Evolutionary conservation across 2,888 invertebrate species (phyloP).

Genomic region (Lordiphosa andalusiaca): DNA sequence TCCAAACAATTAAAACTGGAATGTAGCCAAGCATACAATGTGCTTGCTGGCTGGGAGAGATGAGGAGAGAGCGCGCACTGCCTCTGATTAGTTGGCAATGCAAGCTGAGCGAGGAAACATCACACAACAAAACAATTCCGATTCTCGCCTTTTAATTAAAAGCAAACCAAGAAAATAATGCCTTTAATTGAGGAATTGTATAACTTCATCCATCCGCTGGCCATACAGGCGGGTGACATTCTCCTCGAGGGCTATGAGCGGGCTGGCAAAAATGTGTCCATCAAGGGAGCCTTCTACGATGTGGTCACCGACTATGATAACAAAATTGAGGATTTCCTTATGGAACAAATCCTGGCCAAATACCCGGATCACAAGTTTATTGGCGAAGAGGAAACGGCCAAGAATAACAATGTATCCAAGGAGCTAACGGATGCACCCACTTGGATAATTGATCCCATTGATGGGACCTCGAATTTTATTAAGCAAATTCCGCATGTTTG

Average conservation of each 20-base stretch:
- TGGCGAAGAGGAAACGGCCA: slow-evolving; percentile 86
- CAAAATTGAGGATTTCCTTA: slow-evolving; percentile 87
- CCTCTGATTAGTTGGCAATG: slow-evolving; percentile 37
- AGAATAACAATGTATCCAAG: slow-evolving; percentile 79
- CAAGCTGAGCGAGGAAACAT: slow-evolving; percentile 16
- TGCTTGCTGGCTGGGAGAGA: background rate
- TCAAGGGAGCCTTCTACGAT: slow-evolving; percentile 85
- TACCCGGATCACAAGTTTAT: slow-evolving; percentile 86
- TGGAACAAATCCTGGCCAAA: slow-evolving; percentile 81
- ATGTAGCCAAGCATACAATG: slow-evolving; percentile 21
- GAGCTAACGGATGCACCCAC: slow-evolving; percentile 88
- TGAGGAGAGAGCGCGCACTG: slow-evolving; percentile 5
- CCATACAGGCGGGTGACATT: slow-evolving; percentile 76
- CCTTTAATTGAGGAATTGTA: slow-evolving; percentile 72
- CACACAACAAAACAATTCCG: slow-evolving; percentile 15
- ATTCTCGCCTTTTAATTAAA: slow-evolving; percentile 13
- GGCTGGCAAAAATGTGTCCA: slow-evolving; percentile 75
- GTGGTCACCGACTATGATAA: slow-evolving; percentile 90
- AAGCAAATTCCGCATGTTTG: slow-evolving; percentile 85
- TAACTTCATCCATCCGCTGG: slow-evolving; percentile 76
- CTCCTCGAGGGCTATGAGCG: slow-evolving; percentile 76
- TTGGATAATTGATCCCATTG: slow-evolving; percentile 93
- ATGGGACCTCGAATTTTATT: slow-evolving; percentile 93
- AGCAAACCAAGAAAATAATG: background rate
- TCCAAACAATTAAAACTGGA: slow-evolving; percentile 23